Base-by-base conservation (phyloP, 2,113 vertebrate species). In the Anas platyrhynchos region DNA sequence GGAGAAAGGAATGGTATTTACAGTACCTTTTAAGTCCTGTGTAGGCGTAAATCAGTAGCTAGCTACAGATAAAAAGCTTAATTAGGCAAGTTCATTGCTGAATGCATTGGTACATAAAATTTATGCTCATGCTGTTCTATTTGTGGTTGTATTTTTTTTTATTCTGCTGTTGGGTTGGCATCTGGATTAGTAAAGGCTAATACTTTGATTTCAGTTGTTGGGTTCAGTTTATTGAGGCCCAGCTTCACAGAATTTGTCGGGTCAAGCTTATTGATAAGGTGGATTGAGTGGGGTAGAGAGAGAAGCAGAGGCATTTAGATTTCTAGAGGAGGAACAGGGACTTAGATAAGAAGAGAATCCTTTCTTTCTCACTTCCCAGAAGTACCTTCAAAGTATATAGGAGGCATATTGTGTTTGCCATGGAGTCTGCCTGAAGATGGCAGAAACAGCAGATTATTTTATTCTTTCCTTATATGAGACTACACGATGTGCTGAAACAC, bases 401-500 rank as follows among this genome's bases (percentile, higher is more conserved):
- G 23, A 38, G 50, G 15, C 21, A 4, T 15, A 3, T 54, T 75
- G 13, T 75, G 13, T 54, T 54, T 61, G 7, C 41, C 15, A 7
- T 7, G 4, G 36, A 59, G 54, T 41, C 52, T 79, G 13, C 66
- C 34, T 41, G 22, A 85, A 88, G 54, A 18, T 32, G 32, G 73
- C 63, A 27, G 43, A 56, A 91, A 20, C 9, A 4, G 18, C 0
- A 0, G 27, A 25, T 27, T 25, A 8, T 1, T 91, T 62, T 75
- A 63, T 29, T 31, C 9, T 18, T 79, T 68, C 9, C 16, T 52
- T 68, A 7, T 5, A 72, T 14, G 43, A 34, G 38, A 27, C n/a
- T 26, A 1, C 18, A 9, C 13, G 44, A 13, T 55, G 4, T 0
- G 0, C 7, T 63, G 36, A 79, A 52, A 27, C 59, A 27, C 20